Base-by-base conservation (phyloP, 1,140 invertebrate species). In the Ceratina australensis region DNA sequence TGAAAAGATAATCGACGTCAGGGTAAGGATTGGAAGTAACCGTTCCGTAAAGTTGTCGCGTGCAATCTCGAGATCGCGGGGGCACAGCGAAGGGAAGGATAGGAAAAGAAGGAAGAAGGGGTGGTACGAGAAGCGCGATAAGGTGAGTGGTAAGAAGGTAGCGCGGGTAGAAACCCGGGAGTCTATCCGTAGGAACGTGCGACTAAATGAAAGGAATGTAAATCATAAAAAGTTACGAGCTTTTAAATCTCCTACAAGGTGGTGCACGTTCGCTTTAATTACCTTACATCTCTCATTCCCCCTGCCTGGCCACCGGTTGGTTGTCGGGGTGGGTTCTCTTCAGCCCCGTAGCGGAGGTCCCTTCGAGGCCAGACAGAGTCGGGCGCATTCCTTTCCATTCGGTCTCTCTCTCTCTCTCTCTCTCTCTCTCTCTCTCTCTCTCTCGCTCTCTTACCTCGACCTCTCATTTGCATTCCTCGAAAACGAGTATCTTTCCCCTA, bases 211-310 rank as follows among this genome's bases (percentile, higher is more conserved):
- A 92, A 92, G 89, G 91, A 92, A 92, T 92, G 90, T 92, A 92
- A 92, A 92, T 92, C 90, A 92, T 92, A 92, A 92, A 92, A 92
- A 92, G 91, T 92, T 92, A 92, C 91, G 91, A 92, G 90, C 91
- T 92, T 92, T 92, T 92, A 92, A 92, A 92, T 92, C 91, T 92
- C 88, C 89, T 90, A 90, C 91, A 92, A 92, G 91, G 89, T 91
- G 90, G 89, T 87, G 90, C 89, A 91, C 90, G 91, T 92, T 92
- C 89, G 90, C 90, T 92, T 92, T 93, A 92, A 92, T 92, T 92
- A 92, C 91, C 91, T 91, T 89, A 90, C 92, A 92, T 92, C 90
- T 90, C 91, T 92, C 89, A 92, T 91, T 90, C 87, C 87, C 86
- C 85, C 86, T n/a, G n/a, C n/a, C 69, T 56, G 42, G 74, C 33